phyloP scores from a whole-genome alignment of 2,797 vertebrate genomes.

The Coracias cyanogaster region DNA sequence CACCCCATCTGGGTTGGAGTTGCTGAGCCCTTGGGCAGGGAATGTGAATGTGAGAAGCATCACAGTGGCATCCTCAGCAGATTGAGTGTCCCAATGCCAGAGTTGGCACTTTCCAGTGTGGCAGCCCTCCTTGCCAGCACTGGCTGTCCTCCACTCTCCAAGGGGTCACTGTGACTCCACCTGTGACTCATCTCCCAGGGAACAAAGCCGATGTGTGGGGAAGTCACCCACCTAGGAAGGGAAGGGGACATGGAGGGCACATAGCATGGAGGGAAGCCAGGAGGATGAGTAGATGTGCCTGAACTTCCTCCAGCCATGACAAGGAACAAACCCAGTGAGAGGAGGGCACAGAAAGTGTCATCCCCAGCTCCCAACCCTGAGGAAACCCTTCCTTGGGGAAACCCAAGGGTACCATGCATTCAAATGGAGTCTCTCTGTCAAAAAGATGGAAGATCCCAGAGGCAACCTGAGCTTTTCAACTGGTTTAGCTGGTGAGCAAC shows the following conservation, averaged over 20 bases:
- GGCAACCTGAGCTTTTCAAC: background rate
- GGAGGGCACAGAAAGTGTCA: background rate
- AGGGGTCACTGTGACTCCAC: background rate
- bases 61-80: background rate
- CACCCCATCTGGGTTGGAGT: rapidly evolving
- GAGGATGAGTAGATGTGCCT: background rate
- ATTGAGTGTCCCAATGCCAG: rapidly evolving
- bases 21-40: background rate
- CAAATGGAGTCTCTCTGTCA: background rate
- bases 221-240: background rate
- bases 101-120: background rate
- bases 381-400: background rate
- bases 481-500: background rate
- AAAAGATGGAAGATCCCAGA: background rate
- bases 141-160: background rate
- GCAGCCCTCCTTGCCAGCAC: background rate
- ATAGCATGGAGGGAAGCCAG: rapidly evolving
- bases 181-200: background rate
- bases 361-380: background rate
- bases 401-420: background rate
- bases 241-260: background rate
- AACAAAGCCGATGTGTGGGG: background rate
- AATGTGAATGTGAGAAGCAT: background rate
- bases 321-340: background rate
- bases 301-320: background rate